Evolutionary conservation across 2,888 invertebrate genomes (phyloP).

Genomic region (Andrena haemorrhoa): DNA sequence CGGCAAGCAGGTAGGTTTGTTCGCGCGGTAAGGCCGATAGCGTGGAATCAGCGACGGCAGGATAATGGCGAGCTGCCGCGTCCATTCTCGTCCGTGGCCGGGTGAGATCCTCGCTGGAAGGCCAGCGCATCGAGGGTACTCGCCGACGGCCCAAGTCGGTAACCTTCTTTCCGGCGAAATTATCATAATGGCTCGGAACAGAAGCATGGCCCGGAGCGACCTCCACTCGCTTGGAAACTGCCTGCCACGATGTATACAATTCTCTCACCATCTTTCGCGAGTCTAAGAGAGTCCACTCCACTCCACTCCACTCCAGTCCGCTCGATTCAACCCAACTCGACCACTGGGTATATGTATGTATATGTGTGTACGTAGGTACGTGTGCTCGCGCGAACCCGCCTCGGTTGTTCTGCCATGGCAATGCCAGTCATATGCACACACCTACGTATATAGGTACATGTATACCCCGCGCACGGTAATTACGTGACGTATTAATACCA

Average conservation of each 20-base stretch:
- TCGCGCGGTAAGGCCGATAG: conserved; percentile 39
- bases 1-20: conserved; percentile 1
- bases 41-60: conserved; percentile 54
- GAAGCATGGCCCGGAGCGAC: conserved; percentile 82
- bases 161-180: conserved; percentile 83
- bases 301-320: conserved; percentile 1
- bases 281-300: conserved; percentile 33
- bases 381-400: conserved; percentile 45
- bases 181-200: conserved; percentile 84
- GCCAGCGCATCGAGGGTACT: conserved; percentile 51
- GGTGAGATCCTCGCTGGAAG: conserved; percentile 40
- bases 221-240: conserved; percentile 71
- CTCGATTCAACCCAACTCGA: conserved; percentile 8
- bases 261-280: conserved; percentile 68
- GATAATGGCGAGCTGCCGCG: conserved; percentile 54
- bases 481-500: conserved; percentile 84
- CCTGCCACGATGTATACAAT: conserved; percentile 53
- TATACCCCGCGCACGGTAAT: conserved; percentile 77
- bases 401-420: conserved; percentile 55
- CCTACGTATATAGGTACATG: conserved; percentile 51
- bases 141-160: conserved; percentile 72
- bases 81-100: conserved; percentile 41
- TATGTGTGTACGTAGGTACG: not conserved
- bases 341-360: not conserved
- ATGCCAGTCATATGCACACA: conserved; percentile 65